phyloP scores from a whole-genome alignment of 2,797 vertebrate species.

The Ptychadena robeensis region DNA sequence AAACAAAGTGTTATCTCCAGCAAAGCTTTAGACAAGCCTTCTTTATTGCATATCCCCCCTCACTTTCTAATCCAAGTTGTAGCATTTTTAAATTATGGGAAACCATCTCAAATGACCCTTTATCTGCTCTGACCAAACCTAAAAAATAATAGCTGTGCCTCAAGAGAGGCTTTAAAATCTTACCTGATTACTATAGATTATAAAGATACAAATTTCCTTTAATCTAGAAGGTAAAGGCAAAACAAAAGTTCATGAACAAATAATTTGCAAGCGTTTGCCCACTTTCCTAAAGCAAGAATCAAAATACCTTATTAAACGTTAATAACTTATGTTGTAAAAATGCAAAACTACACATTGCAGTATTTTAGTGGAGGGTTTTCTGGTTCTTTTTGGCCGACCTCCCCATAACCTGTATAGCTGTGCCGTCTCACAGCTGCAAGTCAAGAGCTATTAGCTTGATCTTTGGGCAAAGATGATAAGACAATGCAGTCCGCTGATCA shows the following conservation, averaged over 20 bases:
- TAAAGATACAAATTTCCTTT: not conserved
- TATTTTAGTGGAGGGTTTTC: not conserved
- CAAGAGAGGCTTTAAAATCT: not conserved
- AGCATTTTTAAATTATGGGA: too few species aligned
- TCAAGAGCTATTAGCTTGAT: slow-evolving; percentile 2
- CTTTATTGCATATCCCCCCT: too few species aligned
- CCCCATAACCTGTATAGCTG: not conserved
- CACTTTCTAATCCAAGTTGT: too few species aligned
- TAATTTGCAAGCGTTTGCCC: not conserved
- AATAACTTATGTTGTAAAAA: not conserved
- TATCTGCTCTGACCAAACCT: too few species aligned
- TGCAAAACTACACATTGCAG: not conserved
- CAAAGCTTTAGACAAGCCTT: too few species aligned
- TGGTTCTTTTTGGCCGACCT: not conserved
- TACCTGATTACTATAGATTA: not conserved
- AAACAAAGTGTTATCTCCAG: too few species aligned
- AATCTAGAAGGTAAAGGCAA: not conserved
- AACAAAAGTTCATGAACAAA: not conserved
- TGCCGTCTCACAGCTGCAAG: not conserved
- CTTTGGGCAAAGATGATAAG: not conserved
- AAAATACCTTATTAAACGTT: not conserved
- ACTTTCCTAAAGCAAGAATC: not conserved
- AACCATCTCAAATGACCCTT: too few species aligned
- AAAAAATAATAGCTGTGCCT: too few species aligned
- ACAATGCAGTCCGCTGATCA: slow-evolving; percentile 6